Evolutionary conservation across 2,113 vertebrate species (phyloP), one percentile per base, ranked within the genome.

Genomic region (Oreochromis tanganicae): DNA sequence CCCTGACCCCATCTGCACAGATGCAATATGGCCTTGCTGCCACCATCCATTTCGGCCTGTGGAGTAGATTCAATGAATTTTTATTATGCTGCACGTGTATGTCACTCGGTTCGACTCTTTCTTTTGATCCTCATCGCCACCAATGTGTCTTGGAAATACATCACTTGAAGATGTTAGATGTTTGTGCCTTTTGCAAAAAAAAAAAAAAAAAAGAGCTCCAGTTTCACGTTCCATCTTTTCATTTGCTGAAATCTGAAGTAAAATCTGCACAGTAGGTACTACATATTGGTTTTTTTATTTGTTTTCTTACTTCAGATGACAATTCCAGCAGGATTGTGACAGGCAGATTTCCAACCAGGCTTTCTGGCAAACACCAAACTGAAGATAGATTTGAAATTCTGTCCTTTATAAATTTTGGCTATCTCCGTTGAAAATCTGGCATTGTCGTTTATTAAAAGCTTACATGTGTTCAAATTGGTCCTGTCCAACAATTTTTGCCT

Each of bases 21-120:
- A 97, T 96, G 96, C 98, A 98, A 97, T 97, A 98, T 98, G 98
- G 98, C 98, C 98, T 96, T 96, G 97, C 97, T 96, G 95, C 97
- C 97, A 97, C 97, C 98, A 98, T 97, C 96, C 94, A 97, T 97
- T 98, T 97, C 97, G 97, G 96, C 97, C 90, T 95, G 96, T 96
- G 96, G 95, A 97, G 97, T 96, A 97, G 98, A 99, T 98, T 98
- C 98, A 97, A 99, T 99, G 98, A 98, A 99, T 99, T 99, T 99
- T 99, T 98, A 99, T 99, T 98, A 97, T 96, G 82, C 90, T 88
- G 88, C 85, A 43, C 84, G 88, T 92, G 90, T 92, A 32, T 91
- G 89, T 93, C 91, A 90, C 88, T 89, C 29, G 89, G 73, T 91
- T 84, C 89, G 91, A 68, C 89, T 90, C 86, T 89, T 89, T 82